These are phyloP conservation scores for Hippocampus kuda DNA, from an alignment of 2,797 vertebrate species.

Conservation along the genomic window DNA sequence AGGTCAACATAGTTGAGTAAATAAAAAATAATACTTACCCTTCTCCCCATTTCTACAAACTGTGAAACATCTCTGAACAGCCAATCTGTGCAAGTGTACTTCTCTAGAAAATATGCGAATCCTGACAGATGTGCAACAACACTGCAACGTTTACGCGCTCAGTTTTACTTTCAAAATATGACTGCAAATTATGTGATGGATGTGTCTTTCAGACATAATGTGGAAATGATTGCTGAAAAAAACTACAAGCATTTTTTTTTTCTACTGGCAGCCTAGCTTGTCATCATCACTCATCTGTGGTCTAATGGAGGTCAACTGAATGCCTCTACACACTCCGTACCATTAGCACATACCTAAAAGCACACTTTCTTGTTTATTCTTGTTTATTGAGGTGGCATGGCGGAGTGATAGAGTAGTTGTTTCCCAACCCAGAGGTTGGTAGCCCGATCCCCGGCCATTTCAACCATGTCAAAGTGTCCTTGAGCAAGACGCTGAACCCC, in stretches of 20 bases:
- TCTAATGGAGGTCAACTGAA: slow-evolving; percentile 9
- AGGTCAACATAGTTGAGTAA: slow-evolving; percentile 73
- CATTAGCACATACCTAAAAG: not conserved
- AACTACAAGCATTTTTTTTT: slow-evolving; percentile 21
- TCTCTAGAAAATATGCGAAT: slow-evolving; percentile 28
- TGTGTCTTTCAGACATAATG: slow-evolving; percentile 17
- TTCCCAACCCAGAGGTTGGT: too few relatives aligned
- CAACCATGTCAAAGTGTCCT: too few relatives aligned
- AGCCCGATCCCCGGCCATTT: too few relatives aligned
- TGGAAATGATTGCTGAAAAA: slow-evolving; percentile 24
- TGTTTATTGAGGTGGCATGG: too few relatives aligned
- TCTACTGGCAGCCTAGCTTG: slow-evolving; percentile 15
- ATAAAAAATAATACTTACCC: slow-evolving; percentile 72
- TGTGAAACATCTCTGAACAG: slow-evolving; percentile 56
- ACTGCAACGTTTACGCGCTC: not conserved
- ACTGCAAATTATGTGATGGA: slow-evolving; percentile 5
- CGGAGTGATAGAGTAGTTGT: too few relatives aligned
- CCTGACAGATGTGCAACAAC: slow-evolving; percentile 16
- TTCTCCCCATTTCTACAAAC: slow-evolving; percentile 67
- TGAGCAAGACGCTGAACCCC: too few relatives aligned
- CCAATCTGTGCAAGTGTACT: slow-evolving; percentile 26
- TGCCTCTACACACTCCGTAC: slow-evolving; percentile 7
- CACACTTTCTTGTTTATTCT: too few relatives aligned
- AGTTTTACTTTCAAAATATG: slow-evolving; percentile 13
- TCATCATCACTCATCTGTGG: slow-evolving; percentile 28